Evolutionary conservation across 2,797 vertebrate genomes (phyloP).

Genomic region (Gephyroberyx darwinii): DNA sequence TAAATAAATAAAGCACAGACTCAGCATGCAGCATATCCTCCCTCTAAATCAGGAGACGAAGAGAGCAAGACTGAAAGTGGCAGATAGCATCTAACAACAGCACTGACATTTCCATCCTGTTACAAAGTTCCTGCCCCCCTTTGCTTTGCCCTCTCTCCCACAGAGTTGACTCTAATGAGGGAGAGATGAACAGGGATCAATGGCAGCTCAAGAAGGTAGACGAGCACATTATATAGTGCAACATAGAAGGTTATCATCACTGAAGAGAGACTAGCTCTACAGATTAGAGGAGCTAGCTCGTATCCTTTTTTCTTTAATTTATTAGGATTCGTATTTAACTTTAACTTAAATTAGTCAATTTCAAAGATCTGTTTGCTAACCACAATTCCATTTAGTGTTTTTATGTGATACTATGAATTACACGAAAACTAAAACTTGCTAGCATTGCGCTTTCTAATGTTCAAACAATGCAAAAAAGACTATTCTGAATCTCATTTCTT

Average conservation of each 20-base stretch:
- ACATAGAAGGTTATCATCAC: slow-evolving; percentile 29
- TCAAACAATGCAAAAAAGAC: too few species aligned
- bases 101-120: slow-evolving; percentile 68
- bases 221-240: slow-evolving; percentile 23
- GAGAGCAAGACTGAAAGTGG: slow-evolving; percentile 32
- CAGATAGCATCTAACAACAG: slow-evolving; percentile 50
- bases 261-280: slow-evolving; percentile 11
- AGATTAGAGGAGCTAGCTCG: not conserved
- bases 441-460: too few species aligned
- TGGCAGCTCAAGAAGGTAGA: slow-evolving; percentile 3
- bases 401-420: not conserved
- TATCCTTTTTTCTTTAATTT: not conserved
- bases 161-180: slow-evolving; percentile 56
- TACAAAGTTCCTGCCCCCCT: slow-evolving; percentile 53
- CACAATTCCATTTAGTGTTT: not conserved
- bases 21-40: slow-evolving; percentile 38
- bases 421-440: too few species aligned
- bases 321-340: not conserved
- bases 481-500: too few species aligned
- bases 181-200: slow-evolving; percentile 27
- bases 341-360: not conserved
- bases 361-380: too few species aligned
- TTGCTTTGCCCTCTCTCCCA: slow-evolving; percentile 32
- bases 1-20: slow-evolving; percentile 55
- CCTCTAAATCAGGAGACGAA: slow-evolving; percentile 42